Evolutionary conservation across 23 tunicate genomes (phyloP), one percentile per base, ranked within the genome.

Genomic region (Styela clava): DNA sequence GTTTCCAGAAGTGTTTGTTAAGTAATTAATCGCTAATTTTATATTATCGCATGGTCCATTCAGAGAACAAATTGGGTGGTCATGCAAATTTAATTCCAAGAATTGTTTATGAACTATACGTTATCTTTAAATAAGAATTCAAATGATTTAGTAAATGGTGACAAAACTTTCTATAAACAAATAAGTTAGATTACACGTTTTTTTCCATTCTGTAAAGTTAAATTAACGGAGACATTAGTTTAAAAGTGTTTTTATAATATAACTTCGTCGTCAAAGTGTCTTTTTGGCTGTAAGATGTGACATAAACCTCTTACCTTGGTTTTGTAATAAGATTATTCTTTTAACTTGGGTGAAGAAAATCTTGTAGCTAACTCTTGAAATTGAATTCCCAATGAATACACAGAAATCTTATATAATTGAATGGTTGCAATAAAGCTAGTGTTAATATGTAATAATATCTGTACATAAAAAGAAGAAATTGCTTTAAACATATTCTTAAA

Each of bases 1-100:
- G 61, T 79, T 25, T 56, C 83, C 64, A 79, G 33, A 52, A 2
- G 32, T 29, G 71, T 67, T 67, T 27, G 71, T 27, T 24, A 19
- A 27, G 31, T 67, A 25, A 67, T 27, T 1, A 67, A 67, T 44
- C 12, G 56, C 56, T 44, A 44, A 44, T 44, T 44, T 44, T 12
- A 44, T 44, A 44, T 44, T 12, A 44, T 5, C 56, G 56, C 56
- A 12, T 44, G 9, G 12, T 44, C 12, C 56, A 44, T 44, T 44
- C 56, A 44, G 9, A 44, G 12, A 44, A 44, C 56, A 44, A 44
- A 44, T 44, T 44, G 56, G 56, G 56, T 44, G 56, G 56, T 44
- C 56, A 44, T 12, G 56, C 56, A 44, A 44, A 7, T 44, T 44
- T 44, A 44, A 7, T 44, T 44, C 56, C 12, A 44, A 44, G 56